phyloP scores from a whole-genome alignment of 2,888 invertebrate species.

The Heptascelio sp. region DNA sequence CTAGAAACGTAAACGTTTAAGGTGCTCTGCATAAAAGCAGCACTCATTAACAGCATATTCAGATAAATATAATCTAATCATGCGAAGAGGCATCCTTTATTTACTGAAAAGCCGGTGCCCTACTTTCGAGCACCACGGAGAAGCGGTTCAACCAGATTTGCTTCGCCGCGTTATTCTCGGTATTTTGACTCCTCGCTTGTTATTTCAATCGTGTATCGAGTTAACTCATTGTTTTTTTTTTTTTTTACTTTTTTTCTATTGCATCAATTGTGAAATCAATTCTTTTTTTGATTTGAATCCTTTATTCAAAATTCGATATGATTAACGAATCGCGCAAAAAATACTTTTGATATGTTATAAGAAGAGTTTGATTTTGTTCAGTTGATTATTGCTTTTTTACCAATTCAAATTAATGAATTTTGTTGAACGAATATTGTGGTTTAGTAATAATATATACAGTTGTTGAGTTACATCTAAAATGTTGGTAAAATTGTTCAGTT shows the following conservation, averaged over 20 bases:
- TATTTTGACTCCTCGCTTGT: constrained; percentile 29
- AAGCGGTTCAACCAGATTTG: constrained; percentile 55
- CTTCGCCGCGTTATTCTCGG: constrained; percentile 29
- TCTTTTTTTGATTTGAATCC: neutral
- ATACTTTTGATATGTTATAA: too few species aligned
- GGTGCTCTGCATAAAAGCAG: constrained; percentile 22
- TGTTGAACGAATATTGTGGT: too few species aligned
- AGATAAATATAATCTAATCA: constrained; percentile 50
- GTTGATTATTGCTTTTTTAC: too few species aligned
- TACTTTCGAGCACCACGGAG: constrained; percentile 60
- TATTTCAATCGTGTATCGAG: constrained; percentile 31
- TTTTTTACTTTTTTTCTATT: too few species aligned
- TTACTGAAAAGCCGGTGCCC: constrained; percentile 63
- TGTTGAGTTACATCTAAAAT: too few species aligned
- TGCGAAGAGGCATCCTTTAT: constrained; percentile 51
- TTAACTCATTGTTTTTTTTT: constrained; percentile 28
- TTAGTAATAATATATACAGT: too few species aligned
- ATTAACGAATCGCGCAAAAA: neutral
- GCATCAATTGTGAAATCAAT: constrained; percentile 25
- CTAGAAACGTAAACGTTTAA: constrained; percentile 28
- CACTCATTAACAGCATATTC: constrained; percentile 24
- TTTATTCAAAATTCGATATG: constrained; percentile 73
- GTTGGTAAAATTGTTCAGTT: too few species aligned
- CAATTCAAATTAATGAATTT: too few species aligned
- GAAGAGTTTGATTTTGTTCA: too few species aligned